These are phyloP conservation scores for Equus przewalskii DNA, from an alignment of 2,113 vertebrate genomes.

Conservation along the genomic window DNA sequence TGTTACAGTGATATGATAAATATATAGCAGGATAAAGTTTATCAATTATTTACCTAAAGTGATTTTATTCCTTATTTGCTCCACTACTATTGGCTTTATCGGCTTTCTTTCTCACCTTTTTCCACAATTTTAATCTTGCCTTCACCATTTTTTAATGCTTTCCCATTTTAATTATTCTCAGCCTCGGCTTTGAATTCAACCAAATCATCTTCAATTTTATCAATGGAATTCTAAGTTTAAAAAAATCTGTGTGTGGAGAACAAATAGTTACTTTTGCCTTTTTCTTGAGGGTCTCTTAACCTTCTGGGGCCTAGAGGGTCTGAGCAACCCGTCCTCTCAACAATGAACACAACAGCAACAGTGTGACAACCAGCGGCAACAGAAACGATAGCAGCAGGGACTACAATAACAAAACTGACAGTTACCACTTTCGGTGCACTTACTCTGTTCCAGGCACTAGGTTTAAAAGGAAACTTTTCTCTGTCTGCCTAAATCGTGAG, in stretches of 20 bases:
- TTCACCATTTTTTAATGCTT: background rate
- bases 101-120: background rate
- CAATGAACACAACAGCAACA: too few species aligned
- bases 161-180: background rate
- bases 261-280: background rate
- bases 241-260: background rate
- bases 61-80: background rate
- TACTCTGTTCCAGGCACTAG: background rate
- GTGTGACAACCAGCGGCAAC: background rate
- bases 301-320: background rate
- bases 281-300: background rate
- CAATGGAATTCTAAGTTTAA: background rate
- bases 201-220: background rate
- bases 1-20: background rate
- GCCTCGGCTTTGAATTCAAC: background rate
- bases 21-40: background rate
- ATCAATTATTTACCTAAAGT: background rate
- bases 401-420: accelerated
- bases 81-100: background rate
- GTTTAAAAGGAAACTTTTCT: background rate
- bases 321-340: background rate
- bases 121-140: background rate
- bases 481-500: background rate
- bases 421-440: background rate
- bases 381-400: too few species aligned